Base-by-base conservation (phyloP, 2,797 vertebrate genomes). In the Poeciliopsis turneri region DNA sequence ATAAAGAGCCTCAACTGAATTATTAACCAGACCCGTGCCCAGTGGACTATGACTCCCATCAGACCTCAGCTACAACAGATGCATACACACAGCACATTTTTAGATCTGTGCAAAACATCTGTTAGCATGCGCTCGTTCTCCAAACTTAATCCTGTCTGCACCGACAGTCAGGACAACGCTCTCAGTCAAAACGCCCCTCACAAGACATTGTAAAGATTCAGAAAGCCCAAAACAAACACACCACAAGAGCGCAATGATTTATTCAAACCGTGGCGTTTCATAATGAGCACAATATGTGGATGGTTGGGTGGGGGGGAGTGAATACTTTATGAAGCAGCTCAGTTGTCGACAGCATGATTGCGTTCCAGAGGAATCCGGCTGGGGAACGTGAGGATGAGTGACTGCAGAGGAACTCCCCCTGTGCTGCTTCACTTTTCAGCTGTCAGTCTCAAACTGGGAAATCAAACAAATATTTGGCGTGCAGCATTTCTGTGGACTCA, bases 1-100 rank as follows among this genome's bases (percentile, higher is more conserved):
- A 95, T 96, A 96, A 96, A 95, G 95, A 96, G 95, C 93, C 94
- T 95, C 93, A 91, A 95, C 95, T 96, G 95, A 95, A 96, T 96
- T 96, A 96, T 96, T 96, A 96, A 96, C 93, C 92, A 95, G 94
- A 94, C 94, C 93, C 92, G 92, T 94, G 95, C 95, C 95, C 95
- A 91, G 90, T 81, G 93, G 95, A 96, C 90, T 90, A 86, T 83
- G 87, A 90, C 94, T 94, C 95, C 93, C 94, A 94, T 93, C 87
- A 94, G 92, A 25, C 91, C 91, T 86, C 79, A 84, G 90, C 88
- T 88, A 88, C 84, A 85, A 78, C 69, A 86, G 74, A 66, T 77
- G 73, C 85, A 81, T 79, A 82, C 75, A 47, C 77, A 86, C 73
- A 78, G 76, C 36, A 77, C 33, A 84, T 76, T 39, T 80, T 86